phyloP scores from a whole-genome alignment of 92 coral and sea anemone species.

The Anthopleura xanthogrammica region DNA sequence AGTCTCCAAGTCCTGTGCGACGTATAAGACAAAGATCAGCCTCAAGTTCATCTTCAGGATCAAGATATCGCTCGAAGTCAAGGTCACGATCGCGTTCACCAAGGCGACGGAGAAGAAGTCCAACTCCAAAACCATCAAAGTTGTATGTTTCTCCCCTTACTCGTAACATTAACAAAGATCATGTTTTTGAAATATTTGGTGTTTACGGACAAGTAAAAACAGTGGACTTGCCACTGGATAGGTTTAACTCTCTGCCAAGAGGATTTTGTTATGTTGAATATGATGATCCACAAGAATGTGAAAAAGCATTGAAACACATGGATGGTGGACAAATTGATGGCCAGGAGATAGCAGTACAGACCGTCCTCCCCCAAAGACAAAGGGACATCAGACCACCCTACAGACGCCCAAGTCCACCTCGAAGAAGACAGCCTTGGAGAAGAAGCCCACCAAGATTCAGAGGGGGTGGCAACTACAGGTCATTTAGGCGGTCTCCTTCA shows the following conservation, averaged over 20 bases:
- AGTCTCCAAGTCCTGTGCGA: conserved; percentile 74
- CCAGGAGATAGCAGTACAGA: conserved; percentile 86
- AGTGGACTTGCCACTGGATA: conserved; percentile 90
- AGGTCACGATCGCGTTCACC: conserved; percentile 78
- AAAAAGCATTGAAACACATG: conserved; percentile 95
- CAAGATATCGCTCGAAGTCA: conserved; percentile 48
- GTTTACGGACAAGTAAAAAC: conserved; percentile 88
- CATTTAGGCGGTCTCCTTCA: conserved; percentile 78
- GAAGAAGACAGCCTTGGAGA: conserved; percentile 82
- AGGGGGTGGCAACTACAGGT: conserved; percentile 75
- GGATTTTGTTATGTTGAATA: conserved; percentile 96
- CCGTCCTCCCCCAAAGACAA: conserved; percentile 81
- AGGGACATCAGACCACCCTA: conserved; percentile 83
- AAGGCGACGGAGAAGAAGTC: conserved; percentile 85
- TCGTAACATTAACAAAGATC: conserved; percentile 94
- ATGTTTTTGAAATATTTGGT: conserved; percentile 92
- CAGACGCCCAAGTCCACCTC: conserved; percentile 78
- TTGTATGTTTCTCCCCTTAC: conserved; percentile 85
- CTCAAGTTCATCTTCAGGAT: conserved; percentile 76
- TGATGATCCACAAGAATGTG: conserved; percentile 81
- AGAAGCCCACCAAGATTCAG: conserved; percentile 95
- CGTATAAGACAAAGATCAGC: conserved; percentile 71
- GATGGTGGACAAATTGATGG: conserved; percentile 99
- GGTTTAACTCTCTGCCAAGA: conserved; percentile 78
- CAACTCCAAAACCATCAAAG: conserved; percentile 92